A percentile compares a stretch with the other conserved stretches of the same genome.
Conservation (phyloP, 1,140 invertebrate species). For the Linepithema humile region DNA sequence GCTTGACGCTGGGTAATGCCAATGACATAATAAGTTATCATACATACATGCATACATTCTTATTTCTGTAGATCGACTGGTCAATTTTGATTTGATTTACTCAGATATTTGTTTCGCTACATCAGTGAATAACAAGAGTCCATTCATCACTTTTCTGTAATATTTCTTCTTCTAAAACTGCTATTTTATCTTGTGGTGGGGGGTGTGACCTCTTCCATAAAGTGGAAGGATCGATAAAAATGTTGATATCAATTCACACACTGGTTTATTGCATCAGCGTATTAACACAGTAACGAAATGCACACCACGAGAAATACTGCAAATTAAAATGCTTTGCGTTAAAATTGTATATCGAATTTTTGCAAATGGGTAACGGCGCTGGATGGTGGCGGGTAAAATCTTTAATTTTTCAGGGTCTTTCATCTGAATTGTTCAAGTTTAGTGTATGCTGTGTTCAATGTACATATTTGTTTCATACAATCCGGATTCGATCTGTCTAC, state of each 20-base stretch:
- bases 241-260: background rate
- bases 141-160: background rate
- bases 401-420: background rate
- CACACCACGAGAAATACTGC: background rate
- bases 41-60: conserved; percentile 3
- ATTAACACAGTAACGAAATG: background rate
- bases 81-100: conserved; percentile 8
- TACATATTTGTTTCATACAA: background rate
- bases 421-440: background rate
- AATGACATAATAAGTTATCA: conserved; percentile 71
- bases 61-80: background rate
- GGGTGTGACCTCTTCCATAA: background rate
- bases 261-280: background rate
- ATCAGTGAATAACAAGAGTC: background rate
- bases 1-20: conserved; percentile 85
- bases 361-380: background rate
- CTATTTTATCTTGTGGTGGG: background rate
- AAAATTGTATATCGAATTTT: conserved; percentile 7
- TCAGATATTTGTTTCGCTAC: background rate
- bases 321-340: conserved; percentile 33
- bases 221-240: background rate
- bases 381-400: conserved; percentile 7
- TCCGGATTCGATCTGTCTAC: too few species aligned
- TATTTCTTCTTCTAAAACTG: background rate
- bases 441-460: background rate